Conservation (phyloP, 2,113 vertebrate genomes). For the Heptranchias perlo region DNA sequence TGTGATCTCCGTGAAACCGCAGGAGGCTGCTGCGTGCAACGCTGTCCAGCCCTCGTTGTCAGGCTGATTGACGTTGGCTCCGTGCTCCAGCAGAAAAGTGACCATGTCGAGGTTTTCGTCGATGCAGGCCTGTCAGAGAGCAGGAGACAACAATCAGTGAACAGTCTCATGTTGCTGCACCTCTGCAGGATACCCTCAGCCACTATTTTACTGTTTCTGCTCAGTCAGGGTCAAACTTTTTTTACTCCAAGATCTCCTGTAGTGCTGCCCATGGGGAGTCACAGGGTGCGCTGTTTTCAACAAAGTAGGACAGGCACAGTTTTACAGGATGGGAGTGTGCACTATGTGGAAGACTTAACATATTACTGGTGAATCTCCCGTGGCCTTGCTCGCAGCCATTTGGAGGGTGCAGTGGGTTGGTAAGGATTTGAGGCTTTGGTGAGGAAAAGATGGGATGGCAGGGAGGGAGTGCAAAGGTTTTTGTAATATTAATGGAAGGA, state of each 20-base stretch:
- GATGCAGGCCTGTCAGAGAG: constrained; percentile 62
- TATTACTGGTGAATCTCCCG: background rate
- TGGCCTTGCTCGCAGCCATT: background rate
- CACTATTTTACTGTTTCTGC: background rate
- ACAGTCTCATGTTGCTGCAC: background rate
- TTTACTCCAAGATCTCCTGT: background rate
- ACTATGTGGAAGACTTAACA: background rate
- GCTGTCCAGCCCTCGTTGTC: constrained; percentile 78
- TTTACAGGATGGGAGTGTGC: background rate
- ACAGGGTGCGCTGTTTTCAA: background rate
- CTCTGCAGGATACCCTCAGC: background rate
- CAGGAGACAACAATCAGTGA: background rate
- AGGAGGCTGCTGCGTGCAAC: constrained; percentile 69
- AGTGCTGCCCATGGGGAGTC: background rate
- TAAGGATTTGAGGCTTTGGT: too few relatives aligned
- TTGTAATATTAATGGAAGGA: too few relatives aligned
- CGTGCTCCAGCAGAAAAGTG: constrained; percentile 70
- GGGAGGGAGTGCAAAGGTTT: too few relatives aligned
- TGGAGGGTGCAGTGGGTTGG: background rate
- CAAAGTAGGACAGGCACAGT: background rate
- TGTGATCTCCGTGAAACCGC: constrained; percentile 66
- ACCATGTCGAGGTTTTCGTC: constrained; percentile 73
- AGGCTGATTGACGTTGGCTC: constrained; percentile 64
- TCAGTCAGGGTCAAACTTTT: background rate
- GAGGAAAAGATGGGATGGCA: too few relatives aligned